Conservation (phyloP, 2,113 vertebrate species). For the human region DNA sequence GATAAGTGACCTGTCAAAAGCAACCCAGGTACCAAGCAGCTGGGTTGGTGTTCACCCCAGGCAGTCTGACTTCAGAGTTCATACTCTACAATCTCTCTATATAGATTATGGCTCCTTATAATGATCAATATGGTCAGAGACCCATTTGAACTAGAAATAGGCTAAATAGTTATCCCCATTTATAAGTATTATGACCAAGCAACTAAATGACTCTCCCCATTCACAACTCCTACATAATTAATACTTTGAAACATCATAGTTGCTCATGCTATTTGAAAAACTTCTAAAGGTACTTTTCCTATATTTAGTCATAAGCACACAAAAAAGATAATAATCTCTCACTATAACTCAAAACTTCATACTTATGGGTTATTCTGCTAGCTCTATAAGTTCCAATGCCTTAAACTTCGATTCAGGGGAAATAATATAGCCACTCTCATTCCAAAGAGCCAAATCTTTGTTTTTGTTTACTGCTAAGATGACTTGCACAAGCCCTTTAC, state of each 20-base stretch:
- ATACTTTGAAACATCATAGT: not conserved
- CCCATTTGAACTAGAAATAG: slow-evolving; percentile 24
- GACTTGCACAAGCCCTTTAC: slow-evolving; percentile 9
- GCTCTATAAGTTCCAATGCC: not conserved
- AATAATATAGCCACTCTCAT: slow-evolving; percentile 10
- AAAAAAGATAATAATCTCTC: slow-evolving; percentile 28
- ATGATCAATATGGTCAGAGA: not conserved
- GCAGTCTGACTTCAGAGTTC: not conserved
- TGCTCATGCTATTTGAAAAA: slow-evolving; percentile 39
- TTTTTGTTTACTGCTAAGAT: slow-evolving; percentile 24
- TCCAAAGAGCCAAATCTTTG: not conserved
- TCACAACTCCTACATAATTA: slow-evolving; percentile 44
- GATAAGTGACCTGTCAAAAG: slow-evolving; percentile 35
- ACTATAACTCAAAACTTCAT: slow-evolving; percentile 47
- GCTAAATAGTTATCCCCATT: not conserved
- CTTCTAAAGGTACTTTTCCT: slow-evolving; percentile 41
- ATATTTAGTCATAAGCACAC: slow-evolving; percentile 1
- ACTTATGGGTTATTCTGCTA: not conserved
- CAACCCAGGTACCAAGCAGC: not conserved
- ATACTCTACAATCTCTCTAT: not conserved
- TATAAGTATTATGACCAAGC: slow-evolving; percentile 45
- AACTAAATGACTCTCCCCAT: slow-evolving; percentile 31
- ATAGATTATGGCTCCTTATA: not conserved
- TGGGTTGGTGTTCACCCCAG: not conserved
- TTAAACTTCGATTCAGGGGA: not conserved